Evolutionary conservation across 2,113 vertebrate species (phyloP).

Genomic region (Cromileptes altivelis): DNA sequence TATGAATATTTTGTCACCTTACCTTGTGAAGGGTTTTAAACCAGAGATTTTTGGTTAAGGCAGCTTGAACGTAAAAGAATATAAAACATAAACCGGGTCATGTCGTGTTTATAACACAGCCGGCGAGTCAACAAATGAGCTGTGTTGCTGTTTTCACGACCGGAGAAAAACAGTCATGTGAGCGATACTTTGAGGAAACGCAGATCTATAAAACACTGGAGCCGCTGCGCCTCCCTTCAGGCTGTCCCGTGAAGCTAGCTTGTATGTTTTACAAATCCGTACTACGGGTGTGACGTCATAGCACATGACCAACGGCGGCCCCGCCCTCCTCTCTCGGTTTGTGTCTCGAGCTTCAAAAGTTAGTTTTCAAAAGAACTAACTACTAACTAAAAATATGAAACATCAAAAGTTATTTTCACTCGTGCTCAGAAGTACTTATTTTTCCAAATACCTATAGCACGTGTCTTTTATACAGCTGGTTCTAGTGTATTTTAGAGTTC

Average conservation of each 20-base stretch:
- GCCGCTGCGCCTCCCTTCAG: no score
- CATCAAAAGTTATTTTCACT: background rate
- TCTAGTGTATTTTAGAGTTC: no score
- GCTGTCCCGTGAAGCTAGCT: accelerated
- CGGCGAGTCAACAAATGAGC: background rate
- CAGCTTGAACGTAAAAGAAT: background rate
- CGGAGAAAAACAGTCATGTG: constrained; percentile 25
- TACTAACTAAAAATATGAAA: background rate
- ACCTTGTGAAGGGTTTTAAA: constrained; percentile 32
- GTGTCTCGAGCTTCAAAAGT: background rate
- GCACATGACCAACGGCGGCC: accelerated
- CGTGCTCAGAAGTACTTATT: accelerated
- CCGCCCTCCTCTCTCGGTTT: background rate
- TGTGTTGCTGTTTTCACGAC: background rate
- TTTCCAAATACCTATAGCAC: no score
- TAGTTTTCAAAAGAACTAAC: background rate
- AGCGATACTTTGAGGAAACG: accelerated
- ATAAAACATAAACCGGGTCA: background rate
- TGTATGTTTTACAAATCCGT: background rate
- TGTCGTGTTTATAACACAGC: background rate
- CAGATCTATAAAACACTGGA: background rate
- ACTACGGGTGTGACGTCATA: accelerated
- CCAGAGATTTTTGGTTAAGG: background rate
- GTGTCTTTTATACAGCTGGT: no score
- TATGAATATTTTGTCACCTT: background rate